Evolutionary conservation across 35 echinoderm and acorn worm species (phyloP).

Genomic region (Stichopus chloronotus): DNA sequence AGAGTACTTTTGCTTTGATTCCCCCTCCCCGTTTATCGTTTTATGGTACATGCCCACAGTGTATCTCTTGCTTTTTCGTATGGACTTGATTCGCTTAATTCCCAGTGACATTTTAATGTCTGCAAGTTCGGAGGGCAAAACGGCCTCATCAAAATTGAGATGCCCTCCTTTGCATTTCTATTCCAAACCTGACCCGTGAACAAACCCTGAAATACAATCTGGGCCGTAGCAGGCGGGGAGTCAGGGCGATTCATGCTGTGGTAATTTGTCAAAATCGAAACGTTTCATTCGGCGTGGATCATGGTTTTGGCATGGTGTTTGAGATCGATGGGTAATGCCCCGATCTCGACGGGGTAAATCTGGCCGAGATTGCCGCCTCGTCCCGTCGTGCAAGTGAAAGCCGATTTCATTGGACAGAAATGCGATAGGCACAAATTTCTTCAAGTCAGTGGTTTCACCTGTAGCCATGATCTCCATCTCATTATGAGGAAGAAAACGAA

Average conservation of each 20-base stretch:
- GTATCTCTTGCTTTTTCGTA: too few relatives aligned
- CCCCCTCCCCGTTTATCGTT: too few relatives aligned
- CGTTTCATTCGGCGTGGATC: neutral
- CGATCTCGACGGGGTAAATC: neutral
- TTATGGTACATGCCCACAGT: too few relatives aligned
- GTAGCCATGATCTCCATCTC: neutral
- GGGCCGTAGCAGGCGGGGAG: slow-evolving; percentile 3
- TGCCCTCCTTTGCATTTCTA: slow-evolving; percentile 13
- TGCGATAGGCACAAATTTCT: neutral
- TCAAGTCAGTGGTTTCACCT: slow-evolving; percentile 17
- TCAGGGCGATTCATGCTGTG: neutral
- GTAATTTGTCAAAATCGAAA: slow-evolving; percentile 47
- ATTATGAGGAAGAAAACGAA: neutral
- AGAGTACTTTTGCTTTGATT: too few relatives aligned
- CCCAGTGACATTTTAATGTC: too few relatives aligned
- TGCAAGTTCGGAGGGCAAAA: too few relatives aligned
- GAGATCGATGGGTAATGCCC: neutral
- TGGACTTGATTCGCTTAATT: too few relatives aligned
- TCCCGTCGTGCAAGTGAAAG: neutral
- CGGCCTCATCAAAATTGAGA: neutral
- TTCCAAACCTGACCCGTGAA: slow-evolving; percentile 9
- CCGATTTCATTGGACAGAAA: slow-evolving; percentile 27
- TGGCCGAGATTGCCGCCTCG: neutral
- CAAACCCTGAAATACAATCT: slow-evolving; percentile 48
- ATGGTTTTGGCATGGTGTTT: neutral